Conservation (phyloP, 2,797 vertebrate genomes). For the Takifugu ocellatus region DNA sequence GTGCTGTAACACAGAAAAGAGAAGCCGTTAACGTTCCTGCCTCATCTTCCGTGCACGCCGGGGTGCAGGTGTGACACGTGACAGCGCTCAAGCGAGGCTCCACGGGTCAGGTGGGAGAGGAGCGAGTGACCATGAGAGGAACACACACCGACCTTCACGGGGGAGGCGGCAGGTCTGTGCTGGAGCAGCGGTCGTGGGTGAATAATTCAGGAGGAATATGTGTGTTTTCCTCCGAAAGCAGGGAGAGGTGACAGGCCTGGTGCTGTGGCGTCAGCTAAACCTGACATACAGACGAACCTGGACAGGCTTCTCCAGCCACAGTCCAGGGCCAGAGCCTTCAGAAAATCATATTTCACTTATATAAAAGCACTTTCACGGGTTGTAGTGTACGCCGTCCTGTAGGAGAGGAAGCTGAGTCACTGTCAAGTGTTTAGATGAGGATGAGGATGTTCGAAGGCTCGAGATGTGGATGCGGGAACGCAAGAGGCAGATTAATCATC, state of each 20-base stretch:
- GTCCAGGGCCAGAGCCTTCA: background rate
- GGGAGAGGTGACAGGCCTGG: too few species aligned
- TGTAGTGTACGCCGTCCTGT: too few species aligned
- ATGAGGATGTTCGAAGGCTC: background rate
- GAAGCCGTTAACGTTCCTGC: background rate
- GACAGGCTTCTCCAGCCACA: background rate
- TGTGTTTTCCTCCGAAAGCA: background rate
- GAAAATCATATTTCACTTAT: too few species aligned
- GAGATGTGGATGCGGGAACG: constrained; percentile 24
- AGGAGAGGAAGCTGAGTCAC: background rate
- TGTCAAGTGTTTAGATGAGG: constrained; percentile 1
- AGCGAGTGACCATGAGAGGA: too few species aligned
- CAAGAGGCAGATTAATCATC: constrained; percentile 5
- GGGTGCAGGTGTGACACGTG: too few species aligned
- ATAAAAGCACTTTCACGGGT: too few species aligned
- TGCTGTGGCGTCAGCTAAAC: background rate
- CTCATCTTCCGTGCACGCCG: too few species aligned
- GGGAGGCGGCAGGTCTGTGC: constrained; percentile 30
- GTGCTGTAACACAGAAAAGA: background rate
- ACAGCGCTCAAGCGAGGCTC: too few species aligned
- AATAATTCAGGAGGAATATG: constrained; percentile 40
- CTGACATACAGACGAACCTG: background rate
- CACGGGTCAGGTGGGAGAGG: too few species aligned
- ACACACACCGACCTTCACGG: too few species aligned
- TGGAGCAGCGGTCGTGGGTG: constrained; percentile 31